Percentiles rank a stretch among this genome's conserved stretches.
phyloP scores from a whole-genome alignment of 2,888 invertebrate genomes.

The Diachrysia chrysitis region DNA sequence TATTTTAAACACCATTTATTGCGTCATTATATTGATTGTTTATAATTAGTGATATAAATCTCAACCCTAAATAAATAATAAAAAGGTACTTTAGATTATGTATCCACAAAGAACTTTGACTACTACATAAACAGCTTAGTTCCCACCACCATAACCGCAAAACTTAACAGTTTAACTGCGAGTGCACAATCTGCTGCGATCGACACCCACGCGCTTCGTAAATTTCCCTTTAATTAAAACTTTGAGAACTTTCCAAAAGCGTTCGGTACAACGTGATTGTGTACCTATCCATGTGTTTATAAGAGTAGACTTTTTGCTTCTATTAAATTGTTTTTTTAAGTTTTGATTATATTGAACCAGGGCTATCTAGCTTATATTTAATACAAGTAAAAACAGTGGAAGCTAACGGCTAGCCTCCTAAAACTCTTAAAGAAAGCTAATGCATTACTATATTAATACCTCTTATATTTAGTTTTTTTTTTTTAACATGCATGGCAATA shows the following conservation, averaged over 20 bases:
- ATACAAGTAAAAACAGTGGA: no score
- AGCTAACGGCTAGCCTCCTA: no score
- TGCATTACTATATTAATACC: no score
- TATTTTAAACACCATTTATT: no score
- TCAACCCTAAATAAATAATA: no score
- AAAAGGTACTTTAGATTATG: background rate
- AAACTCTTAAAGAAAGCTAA: no score
- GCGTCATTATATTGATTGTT: no score
- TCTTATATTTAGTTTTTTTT: no score
- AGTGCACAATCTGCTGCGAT: slow-evolving; percentile 25
- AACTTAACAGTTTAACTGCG: slow-evolving; percentile 31
- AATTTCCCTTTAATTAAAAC: slow-evolving; percentile 68
- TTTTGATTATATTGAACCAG: no score
- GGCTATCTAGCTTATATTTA: no score
- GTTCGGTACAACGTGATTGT: slow-evolving; percentile 17
- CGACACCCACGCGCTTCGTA: slow-evolving; percentile 27
- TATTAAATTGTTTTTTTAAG: background rate
- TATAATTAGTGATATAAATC: no score
- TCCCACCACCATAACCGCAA: slow-evolving; percentile 19
- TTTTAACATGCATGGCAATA: no score
- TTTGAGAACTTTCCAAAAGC: slow-evolving; percentile 39
- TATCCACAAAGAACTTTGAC: background rate
- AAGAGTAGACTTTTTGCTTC: background rate
- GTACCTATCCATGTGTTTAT: background rate
- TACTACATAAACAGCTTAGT: slow-evolving; percentile 15